phyloP scores from a whole-genome alignment of 1,140 invertebrate species.

The Drosophila nasuta region DNA sequence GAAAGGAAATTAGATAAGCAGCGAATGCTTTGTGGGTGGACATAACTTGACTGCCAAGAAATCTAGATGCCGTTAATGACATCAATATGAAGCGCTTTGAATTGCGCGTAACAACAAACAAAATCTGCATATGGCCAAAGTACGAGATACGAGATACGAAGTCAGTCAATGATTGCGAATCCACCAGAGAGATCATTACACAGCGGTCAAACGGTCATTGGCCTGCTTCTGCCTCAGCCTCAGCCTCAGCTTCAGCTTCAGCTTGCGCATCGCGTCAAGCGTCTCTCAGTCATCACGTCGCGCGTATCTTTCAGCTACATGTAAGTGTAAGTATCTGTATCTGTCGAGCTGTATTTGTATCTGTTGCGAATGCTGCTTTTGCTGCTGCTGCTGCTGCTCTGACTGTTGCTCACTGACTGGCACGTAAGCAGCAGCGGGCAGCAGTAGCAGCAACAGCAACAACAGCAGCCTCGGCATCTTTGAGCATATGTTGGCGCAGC shows the following conservation, averaged over 20 bases:
- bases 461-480: slow-evolving; percentile 59
- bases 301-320: slow-evolving; percentile 24
- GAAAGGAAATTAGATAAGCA: slow-evolving; percentile 77
- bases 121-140: slow-evolving; percentile 55
- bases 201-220: slow-evolving; percentile 83
- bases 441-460: no score
- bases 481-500: slow-evolving; percentile 68
- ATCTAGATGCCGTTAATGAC: slow-evolving; percentile 62
- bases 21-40: neutral
- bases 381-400: slow-evolving; percentile 9
- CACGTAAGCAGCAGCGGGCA: slow-evolving; percentile 57
- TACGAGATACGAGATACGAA: neutral
- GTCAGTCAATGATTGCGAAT: slow-evolving; percentile 1
- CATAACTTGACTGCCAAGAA: neutral
- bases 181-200: slow-evolving; percentile 63
- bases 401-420: slow-evolving; percentile 24
- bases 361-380: slow-evolving; percentile 22
- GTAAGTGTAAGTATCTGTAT: slow-evolving; percentile 22
- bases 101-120: slow-evolving; percentile 45
- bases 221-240: slow-evolving; percentile 63
- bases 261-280: no score
- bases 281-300: no score
- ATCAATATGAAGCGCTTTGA: slow-evolving; percentile 38
- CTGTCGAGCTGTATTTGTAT: slow-evolving; percentile 12
- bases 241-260: neutral